A percentile compares a stretch with the other conserved stretches of the same genome.
Conservation (phyloP, 2,797 vertebrate species). For the Paguma larvata region DNA sequence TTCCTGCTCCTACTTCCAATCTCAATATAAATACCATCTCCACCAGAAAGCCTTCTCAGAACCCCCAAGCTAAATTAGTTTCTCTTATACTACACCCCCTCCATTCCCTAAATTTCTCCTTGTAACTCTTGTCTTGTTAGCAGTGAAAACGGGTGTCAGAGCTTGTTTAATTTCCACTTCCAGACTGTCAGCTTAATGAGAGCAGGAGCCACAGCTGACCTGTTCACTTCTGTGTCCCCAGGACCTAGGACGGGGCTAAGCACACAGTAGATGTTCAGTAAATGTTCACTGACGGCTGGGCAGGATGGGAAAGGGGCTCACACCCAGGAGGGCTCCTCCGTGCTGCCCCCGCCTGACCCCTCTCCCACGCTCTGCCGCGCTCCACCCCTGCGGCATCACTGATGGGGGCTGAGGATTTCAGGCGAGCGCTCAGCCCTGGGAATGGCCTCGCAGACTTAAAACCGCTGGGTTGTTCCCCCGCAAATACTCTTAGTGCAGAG, state of each 20-base stretch:
- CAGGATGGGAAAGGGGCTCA: constrained; percentile 57
- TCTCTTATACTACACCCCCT: not conserved
- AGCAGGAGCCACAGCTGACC: not conserved
- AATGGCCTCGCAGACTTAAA: constrained; percentile 79
- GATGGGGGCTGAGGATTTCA: constrained; percentile 81
- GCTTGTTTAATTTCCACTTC: not conserved
- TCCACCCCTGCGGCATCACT: constrained; percentile 68
- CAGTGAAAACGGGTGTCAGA: not conserved
- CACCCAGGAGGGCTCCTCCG: constrained; percentile 62
- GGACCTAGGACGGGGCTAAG: not conserved
- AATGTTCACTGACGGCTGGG: not conserved
- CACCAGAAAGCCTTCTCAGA: not conserved
- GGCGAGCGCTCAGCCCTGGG: constrained; percentile 79
- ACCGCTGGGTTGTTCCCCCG: constrained; percentile 71
- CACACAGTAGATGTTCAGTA: not conserved
- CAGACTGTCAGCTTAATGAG: not conserved
- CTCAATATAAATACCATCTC: not conserved
- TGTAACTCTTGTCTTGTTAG: not conserved
- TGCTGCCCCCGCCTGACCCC: constrained; percentile 75
- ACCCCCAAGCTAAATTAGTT: not conserved
- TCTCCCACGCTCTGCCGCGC: constrained; percentile 71
- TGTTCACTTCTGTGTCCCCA: not conserved
- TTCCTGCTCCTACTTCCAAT: not conserved
- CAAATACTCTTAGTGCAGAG: constrained; percentile 78
- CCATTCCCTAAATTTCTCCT: not conserved